phyloP scores from a whole-genome alignment of 53 echinoderm and acorn worm genomes.

The Henricia sp. region DNA sequence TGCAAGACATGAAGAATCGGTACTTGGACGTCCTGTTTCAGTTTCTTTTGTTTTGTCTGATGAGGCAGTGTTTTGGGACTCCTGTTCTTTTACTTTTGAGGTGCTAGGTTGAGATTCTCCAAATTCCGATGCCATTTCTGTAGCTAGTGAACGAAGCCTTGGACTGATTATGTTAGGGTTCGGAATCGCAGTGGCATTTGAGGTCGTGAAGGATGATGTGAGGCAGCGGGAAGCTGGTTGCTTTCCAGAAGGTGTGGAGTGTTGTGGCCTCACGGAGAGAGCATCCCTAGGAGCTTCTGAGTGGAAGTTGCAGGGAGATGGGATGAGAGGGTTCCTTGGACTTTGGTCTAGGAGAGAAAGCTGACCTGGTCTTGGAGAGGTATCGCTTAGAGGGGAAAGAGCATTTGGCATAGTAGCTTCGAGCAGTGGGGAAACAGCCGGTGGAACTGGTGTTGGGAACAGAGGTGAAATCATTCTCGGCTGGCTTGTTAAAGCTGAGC shows the following conservation, averaged over 20 bases:
- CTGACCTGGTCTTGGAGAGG: slow-evolving; percentile 4
- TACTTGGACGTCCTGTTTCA: neutral
- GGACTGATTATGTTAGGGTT: slow-evolving; percentile 48
- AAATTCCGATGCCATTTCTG: slow-evolving; percentile 43
- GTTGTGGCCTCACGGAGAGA: slow-evolving; percentile 75
- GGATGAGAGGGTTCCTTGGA: slow-evolving; percentile 63
- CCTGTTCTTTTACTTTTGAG: neutral
- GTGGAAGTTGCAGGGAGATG: slow-evolving; percentile 80
- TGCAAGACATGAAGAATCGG: neutral
- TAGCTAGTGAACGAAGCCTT: slow-evolving; percentile 40
- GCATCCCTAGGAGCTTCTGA: slow-evolving; percentile 79
- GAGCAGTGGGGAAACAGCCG: slow-evolving; percentile 73
- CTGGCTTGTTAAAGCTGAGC: slow-evolving; percentile 8
- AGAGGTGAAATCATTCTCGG: slow-evolving; percentile 79
- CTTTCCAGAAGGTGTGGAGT: slow-evolving; percentile 25
- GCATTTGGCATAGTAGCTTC: slow-evolving; percentile 52
- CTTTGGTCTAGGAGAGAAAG: neutral
- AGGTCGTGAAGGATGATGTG: slow-evolving; percentile 19
- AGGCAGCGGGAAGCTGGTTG: slow-evolving; percentile 49
- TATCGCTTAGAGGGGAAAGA: slow-evolving; percentile 59
- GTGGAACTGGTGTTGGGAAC: slow-evolving; percentile 72
- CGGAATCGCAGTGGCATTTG: neutral
- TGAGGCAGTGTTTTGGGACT: neutral
- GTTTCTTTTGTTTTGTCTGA: neutral
- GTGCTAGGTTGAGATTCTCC: slow-evolving; percentile 30